Evolutionary conservation across 2,113 vertebrate genomes (phyloP), one percentile per base, ranked within the genome.

Genomic region (Cyanistes caeruleus): DNA sequence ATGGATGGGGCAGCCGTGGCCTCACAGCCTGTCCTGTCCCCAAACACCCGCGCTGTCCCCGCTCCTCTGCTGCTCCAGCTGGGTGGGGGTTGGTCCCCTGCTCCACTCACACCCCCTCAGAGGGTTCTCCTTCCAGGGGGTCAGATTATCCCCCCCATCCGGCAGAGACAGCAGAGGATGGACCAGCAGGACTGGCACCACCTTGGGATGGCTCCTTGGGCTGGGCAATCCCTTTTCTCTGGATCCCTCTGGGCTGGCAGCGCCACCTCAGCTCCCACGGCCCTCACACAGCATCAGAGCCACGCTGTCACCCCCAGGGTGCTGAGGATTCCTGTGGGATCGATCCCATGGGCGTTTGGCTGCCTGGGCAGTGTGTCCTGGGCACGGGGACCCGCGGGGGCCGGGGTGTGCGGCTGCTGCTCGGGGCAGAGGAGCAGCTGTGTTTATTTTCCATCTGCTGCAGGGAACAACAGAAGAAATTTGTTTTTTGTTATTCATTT

Each of bases 391-490:
- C 20, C 28, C 17, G 75, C 1, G 0, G 46, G 60, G 56, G 3
- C n/a, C 0, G 0, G 44, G 55, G 44, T 11, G 68, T 14, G 0
- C 0, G 15, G 86, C 28, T 0, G 0, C 72, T 31, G 90, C 63
- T 83, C 0, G 3, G 76, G 91, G 27, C 55, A 65, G 51, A 2
- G 1, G 35, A 95, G 77, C 95, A 96, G 96, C 94, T 96, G 95
- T 96, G 93, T 96, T 96, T 97, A 92, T 88, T 95, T 93, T 89
- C 76, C 89, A 91, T 81, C 95, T 43, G 73, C 87, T 93, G 65
- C 24, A 68, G 46, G 37, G 64, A 94, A 84, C 86, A 95, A 84
- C 86, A 43, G n/a, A 91, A 49, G 69, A n/a, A 41, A 14, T 30
- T n/a, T 35, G 28, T 41, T 49, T 77, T 59, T 49, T 59, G 70